phyloP scores from a whole-genome alignment of 2,113 vertebrate species.

The Platysternon megacephalum region DNA sequence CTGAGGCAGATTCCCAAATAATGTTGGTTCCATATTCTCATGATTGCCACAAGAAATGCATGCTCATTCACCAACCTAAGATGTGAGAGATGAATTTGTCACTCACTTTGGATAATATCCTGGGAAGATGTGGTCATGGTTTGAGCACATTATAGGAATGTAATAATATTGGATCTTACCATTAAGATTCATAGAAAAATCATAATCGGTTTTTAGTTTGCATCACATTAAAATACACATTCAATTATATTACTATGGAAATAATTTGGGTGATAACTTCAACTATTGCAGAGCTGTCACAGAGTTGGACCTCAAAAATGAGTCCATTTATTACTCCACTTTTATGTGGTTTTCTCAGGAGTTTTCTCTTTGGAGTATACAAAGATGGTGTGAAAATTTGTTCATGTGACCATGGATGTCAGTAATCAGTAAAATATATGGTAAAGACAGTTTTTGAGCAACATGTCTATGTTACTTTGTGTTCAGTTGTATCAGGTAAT shows the following conservation, averaged over 20 bases:
- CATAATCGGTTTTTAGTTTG: not conserved
- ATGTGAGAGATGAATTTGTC: not conserved
- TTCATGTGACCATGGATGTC: not conserved
- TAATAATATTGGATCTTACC: not conserved
- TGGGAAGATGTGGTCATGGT: not conserved
- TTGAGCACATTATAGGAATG: not conserved
- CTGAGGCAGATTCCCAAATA: not conserved
- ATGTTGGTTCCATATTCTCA: not conserved
- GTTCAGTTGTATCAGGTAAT: not conserved
- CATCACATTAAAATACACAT: not conserved
- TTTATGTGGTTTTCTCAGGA: fast-evolving
- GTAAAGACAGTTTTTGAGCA: not conserved
- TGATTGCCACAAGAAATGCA: not conserved
- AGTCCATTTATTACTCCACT: not conserved
- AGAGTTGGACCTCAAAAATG: not conserved
- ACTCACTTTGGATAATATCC: not conserved
- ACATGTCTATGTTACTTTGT: not conserved
- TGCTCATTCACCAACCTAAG: fast-evolving
- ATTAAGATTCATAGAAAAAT: not conserved
- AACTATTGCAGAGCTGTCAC: not conserved
- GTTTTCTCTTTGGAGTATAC: not conserved
- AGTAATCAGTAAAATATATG: not conserved
- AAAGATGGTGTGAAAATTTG: not conserved
- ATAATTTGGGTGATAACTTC: not conserved
- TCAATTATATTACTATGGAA: not conserved